These are phyloP conservation scores for Thyatira batis DNA, from an alignment of 2,888 invertebrate genomes.

Conservation along the genomic window DNA sequence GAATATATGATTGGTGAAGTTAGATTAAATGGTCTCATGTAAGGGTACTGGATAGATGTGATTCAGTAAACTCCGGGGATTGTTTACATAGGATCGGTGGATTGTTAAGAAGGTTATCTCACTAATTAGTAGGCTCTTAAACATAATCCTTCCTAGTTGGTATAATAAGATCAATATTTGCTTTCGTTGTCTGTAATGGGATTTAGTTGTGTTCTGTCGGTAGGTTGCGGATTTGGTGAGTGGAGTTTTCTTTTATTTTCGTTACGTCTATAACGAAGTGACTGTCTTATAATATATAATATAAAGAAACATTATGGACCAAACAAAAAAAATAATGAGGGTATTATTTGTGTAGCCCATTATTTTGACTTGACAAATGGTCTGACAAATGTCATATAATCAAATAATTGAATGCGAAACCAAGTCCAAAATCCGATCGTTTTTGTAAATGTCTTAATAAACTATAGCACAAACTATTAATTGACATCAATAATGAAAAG, in stretches of 20 bases:
- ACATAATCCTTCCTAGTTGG: slow-evolving; percentile 63
- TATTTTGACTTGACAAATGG: no score
- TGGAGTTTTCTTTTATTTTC: slow-evolving; percentile 11
- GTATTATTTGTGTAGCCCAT: no score
- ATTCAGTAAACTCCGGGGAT: slow-evolving; percentile 25
- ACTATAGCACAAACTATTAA: background rate
- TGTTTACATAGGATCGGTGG: slow-evolving; percentile 72
- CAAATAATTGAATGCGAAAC: no score
- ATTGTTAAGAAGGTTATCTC: slow-evolving; percentile 68
- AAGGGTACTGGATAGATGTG: slow-evolving; percentile 31
- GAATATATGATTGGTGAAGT: background rate
- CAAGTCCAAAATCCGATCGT: no score
- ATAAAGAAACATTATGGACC: no score
- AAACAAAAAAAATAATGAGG: no score
- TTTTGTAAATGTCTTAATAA: no score
- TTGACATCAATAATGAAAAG: background rate
- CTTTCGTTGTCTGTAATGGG: slow-evolving; percentile 34
- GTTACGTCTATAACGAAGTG: no score
- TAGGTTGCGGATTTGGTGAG: slow-evolving; percentile 19
- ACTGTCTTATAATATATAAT: no score
- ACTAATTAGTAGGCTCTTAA: slow-evolving; percentile 73
- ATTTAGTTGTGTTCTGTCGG: slow-evolving; percentile 21
- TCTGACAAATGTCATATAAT: no score
- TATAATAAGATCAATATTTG: slow-evolving; percentile 61
- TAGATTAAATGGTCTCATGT: slow-evolving; percentile 31